Conservation (phyloP, 35 echinoderm and acorn worm species). For the Hemicentrotus pulcherrimus region DNA sequence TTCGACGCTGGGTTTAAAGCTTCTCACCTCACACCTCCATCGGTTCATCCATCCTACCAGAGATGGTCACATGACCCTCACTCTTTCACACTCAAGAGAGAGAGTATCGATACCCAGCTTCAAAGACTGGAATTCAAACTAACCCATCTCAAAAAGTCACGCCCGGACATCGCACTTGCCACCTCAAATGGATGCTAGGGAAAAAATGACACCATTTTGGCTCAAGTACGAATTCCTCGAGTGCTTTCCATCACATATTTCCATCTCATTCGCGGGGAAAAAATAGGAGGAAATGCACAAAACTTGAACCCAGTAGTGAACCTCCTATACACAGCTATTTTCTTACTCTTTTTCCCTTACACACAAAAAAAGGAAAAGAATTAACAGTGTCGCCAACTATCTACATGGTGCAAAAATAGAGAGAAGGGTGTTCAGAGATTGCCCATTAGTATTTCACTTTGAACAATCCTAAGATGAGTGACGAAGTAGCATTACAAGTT, state of each 20-base stretch:
- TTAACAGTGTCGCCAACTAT: not conserved
- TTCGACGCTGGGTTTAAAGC: not conserved
- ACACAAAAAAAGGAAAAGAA: not conserved
- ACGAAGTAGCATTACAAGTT: not conserved
- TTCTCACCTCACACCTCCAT: not conserved
- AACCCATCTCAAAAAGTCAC: not conserved
- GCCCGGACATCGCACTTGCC: not conserved
- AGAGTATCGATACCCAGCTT: not conserved
- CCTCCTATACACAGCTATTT: not conserved
- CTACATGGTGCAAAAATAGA: not conserved
- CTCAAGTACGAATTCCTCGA: conserved; percentile 1
- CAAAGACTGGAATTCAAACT: not conserved
- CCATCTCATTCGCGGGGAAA: not conserved
- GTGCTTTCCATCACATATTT: not conserved
- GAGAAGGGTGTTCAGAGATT: not conserved
- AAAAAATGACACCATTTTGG: conserved; percentile 2
- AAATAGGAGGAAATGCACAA: not conserved
- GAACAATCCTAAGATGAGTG: not conserved
- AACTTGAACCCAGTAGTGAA: not conserved
- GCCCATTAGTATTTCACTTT: not conserved
- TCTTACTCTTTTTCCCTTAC: not conserved
- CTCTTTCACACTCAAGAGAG: not conserved
- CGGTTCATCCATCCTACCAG: not conserved
- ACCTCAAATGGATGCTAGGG: not conserved
- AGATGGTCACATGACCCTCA: not conserved